phyloP scores from a whole-genome alignment of 2,113 vertebrate species.

The Narcine bancroftii region DNA sequence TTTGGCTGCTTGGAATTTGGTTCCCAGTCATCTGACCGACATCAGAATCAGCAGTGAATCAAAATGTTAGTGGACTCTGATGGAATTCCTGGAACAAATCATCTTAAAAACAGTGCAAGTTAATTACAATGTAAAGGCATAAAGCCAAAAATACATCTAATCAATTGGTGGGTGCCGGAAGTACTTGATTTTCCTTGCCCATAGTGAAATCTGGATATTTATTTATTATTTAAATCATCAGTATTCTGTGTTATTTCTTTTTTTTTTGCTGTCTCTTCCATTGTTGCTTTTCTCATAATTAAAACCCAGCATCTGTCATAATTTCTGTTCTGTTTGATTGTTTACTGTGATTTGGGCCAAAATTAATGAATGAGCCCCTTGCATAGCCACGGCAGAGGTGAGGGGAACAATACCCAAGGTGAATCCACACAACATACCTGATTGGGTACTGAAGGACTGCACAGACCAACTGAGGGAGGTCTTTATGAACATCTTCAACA shows the following conservation, averaged over 20 bases:
- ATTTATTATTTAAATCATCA: too few relatives aligned
- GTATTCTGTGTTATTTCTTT: background rate
- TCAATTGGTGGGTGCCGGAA: background rate
- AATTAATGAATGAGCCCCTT: background rate
- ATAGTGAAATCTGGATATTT: background rate
- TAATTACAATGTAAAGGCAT: background rate
- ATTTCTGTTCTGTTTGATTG: background rate
- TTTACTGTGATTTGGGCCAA: background rate
- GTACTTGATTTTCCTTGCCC: background rate
- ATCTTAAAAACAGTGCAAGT: background rate
- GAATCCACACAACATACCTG: too few relatives aligned
- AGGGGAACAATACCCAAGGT: too few relatives aligned
- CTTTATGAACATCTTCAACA: too few relatives aligned
- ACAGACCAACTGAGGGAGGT: too few relatives aligned
- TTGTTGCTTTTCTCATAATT: background rate
- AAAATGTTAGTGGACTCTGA: background rate
- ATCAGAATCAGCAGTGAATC: background rate
- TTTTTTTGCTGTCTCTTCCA: background rate
- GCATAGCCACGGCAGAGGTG: too few relatives aligned
- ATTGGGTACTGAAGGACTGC: too few relatives aligned
- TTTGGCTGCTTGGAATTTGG: background rate
- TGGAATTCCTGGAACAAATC: conserved; percentile 8
- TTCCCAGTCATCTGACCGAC: background rate
- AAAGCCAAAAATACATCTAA: background rate
- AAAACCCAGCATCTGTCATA: background rate